phyloP scores from a whole-genome alignment of 2,888 invertebrate species.

The Monochamus alternatus region DNA sequence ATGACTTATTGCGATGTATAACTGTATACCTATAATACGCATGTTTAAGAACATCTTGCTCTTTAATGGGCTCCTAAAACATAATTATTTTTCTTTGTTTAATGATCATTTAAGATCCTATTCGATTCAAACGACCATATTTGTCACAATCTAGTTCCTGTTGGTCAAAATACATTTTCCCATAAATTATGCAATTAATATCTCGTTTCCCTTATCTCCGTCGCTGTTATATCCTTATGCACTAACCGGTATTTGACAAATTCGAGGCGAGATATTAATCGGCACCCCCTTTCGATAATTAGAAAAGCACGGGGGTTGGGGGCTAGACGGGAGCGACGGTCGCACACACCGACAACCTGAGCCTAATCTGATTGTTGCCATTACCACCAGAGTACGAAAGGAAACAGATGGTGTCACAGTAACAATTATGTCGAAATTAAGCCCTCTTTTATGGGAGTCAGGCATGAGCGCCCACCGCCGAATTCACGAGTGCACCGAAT shows the following conservation, averaged over 20 bases:
- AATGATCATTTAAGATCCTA: background rate
- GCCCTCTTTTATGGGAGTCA: slow-evolving; percentile 70
- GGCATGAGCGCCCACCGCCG: slow-evolving; percentile 66
- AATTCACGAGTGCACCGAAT: slow-evolving; percentile 48
- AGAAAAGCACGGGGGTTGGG: slow-evolving; percentile 26
- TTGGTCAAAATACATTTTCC: slow-evolving; percentile 4
- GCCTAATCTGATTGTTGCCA: slow-evolving; percentile 62
- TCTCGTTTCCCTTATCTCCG: slow-evolving; percentile 22
- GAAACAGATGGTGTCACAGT: slow-evolving; percentile 72
- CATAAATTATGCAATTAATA: slow-evolving; percentile 20
- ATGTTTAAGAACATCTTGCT: too few relatives aligned
- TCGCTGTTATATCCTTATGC: slow-evolving; percentile 3
- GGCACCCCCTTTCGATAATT: slow-evolving; percentile 47
- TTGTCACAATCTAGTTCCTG: background rate
- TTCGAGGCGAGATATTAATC: slow-evolving; percentile 41
- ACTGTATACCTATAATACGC: too few relatives aligned
- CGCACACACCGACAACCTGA: slow-evolving; percentile 55
- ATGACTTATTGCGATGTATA: too few relatives aligned
- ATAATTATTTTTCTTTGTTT: too few relatives aligned
- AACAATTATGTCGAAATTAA: slow-evolving; percentile 72
- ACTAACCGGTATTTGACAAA: slow-evolving; percentile 32
- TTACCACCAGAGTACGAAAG: slow-evolving; percentile 65
- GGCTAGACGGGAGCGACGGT: slow-evolving; percentile 29
- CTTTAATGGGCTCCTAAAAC: too few relatives aligned
- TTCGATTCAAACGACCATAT: background rate